Conservation (phyloP, 2,113 vertebrate species). For the Aix galericulata region DNA sequence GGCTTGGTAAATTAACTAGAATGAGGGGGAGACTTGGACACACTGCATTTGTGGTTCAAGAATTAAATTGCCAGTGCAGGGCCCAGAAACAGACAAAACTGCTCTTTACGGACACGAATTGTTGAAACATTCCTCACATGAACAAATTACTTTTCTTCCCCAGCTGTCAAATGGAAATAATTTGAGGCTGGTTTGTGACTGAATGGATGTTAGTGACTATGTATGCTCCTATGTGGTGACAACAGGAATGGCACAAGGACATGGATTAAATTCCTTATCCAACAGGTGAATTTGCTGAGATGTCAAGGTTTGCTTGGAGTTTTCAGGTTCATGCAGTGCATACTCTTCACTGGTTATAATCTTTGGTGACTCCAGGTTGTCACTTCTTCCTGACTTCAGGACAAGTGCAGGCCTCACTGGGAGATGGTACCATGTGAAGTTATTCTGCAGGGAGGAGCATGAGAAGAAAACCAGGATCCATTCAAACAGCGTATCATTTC, state of each 20-base stretch:
- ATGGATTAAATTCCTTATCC: fast-evolving
- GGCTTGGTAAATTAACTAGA: no score
- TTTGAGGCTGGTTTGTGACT: not conserved
- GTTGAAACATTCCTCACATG: no score
- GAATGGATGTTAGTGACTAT: not conserved
- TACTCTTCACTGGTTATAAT: not conserved
- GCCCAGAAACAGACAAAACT: no score
- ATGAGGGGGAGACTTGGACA: no score
- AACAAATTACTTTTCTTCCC: not conserved
- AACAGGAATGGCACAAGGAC: not conserved
- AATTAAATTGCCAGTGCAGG: no score
- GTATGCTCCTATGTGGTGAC: not conserved
- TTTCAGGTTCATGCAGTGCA: not conserved
- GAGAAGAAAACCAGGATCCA: not conserved
- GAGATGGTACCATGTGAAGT: not conserved
- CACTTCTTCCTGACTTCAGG: not conserved
- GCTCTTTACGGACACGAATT: no score
- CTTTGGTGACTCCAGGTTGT: not conserved
- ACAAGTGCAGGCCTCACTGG: not conserved
- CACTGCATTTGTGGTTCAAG: no score
- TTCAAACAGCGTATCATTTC: not conserved
- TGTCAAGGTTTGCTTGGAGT: not conserved
- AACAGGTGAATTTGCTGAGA: not conserved
- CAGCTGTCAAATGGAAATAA: not conserved
- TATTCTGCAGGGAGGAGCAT: not conserved